Base-by-base conservation (phyloP, 2,113 vertebrate species). In the Dicerorhinus sumatrensis region DNA sequence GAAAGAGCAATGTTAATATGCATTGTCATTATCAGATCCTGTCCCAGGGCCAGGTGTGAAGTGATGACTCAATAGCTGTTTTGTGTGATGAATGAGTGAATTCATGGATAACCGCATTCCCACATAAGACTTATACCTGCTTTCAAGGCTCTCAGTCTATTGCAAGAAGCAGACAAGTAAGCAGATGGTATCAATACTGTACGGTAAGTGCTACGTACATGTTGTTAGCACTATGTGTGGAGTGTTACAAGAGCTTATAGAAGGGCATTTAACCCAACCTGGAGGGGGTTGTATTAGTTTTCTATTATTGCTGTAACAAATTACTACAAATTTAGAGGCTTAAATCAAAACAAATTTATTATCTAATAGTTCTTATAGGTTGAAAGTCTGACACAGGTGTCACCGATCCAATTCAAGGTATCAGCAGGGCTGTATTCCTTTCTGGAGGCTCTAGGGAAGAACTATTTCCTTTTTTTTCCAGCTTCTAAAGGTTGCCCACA, bases 1-100 rank as follows among this genome's bases (percentile, higher is more conserved):
- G 70, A 93, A 94, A 94, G 25, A 60, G 54, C 33, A 80, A n/a
- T 67, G 70, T 89, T 97, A 95, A 67, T 63, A 95, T 93, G 75
- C 51, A 56, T 46, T 91, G 23, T 54, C 48, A 56, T 60, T 54
- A 62, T 87, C 89, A 70, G 29, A 62, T 9, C 31, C 79, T 96
- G 36, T 73, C 29, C 62, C 51, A 76, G 80, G 70, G 48, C 48
- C 65, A 77, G 14, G 16, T 72, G 23, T 42, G 70, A 90, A 60
- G 33, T 58, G 79, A 83, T 76, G 39, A 76, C 39, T 90, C 76
- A 90, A 11, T 75, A 92, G 67, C 48, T 54, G 31, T 83, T 86
- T 48, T 80, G 65, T 80, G 36, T 87, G 90, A 87, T 72, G 6
- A 89, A 89, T 96, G 77, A 91, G 70, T 62, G 51, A 83, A 92